These are phyloP conservation scores for Mesorhabditis belari DNA, from an alignment of 2,888 invertebrate genomes.

Conservation along the genomic window DNA sequence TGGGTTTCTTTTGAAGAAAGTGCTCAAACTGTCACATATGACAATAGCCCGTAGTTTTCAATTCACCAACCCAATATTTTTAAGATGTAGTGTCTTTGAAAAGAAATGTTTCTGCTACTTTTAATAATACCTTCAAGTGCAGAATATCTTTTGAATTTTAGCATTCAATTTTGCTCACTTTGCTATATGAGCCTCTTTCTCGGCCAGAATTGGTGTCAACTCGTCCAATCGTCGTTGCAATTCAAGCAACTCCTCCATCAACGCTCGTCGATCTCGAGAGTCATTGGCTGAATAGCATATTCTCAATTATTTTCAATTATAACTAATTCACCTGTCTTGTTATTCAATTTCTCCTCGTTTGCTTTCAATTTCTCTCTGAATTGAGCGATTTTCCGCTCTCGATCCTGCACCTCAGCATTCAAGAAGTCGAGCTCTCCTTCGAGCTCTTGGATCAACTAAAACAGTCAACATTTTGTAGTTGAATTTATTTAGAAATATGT, in stretches of 20 bases:
- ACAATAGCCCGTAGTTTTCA: too few relatives aligned
- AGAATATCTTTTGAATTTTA: not conserved
- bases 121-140: too few relatives aligned
- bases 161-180: not conserved
- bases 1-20: too few relatives aligned
- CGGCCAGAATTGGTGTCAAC: conserved; percentile 29
- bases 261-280: conserved; percentile 17
- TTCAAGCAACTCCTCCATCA: conserved; percentile 31
- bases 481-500: too few relatives aligned
- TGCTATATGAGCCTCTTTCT: conserved; percentile 22
- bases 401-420: not conserved
- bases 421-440: not conserved
- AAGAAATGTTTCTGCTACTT: too few relatives aligned
- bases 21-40: too few relatives aligned
- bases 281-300: conserved; percentile 11
- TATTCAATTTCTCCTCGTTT: conserved; percentile 11
- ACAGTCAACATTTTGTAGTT: too few relatives aligned
- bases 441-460: not conserved
- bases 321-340: conserved; percentile 7
- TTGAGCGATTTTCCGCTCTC: conserved; percentile 9
- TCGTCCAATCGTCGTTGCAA: conserved; percentile 33
- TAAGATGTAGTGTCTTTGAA: too few relatives aligned
- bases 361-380: conserved; percentile 9
- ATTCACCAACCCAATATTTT: too few relatives aligned
- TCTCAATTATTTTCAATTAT: not conserved